phyloP scores from a whole-genome alignment of 2,888 invertebrate species.

The Eumacrocentrus americanus region DNA sequence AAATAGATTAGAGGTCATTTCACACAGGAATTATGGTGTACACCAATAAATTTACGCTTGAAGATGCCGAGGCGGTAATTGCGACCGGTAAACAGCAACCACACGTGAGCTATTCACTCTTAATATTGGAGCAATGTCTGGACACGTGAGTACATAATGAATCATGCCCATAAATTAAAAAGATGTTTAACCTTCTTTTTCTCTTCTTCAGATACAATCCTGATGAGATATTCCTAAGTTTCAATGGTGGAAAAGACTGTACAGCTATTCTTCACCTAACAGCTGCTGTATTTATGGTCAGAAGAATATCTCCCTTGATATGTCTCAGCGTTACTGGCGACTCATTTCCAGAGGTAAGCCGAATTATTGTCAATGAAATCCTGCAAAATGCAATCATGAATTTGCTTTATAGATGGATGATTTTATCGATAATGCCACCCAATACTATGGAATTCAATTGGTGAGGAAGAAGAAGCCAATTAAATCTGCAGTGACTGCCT shows the following conservation, averaged over 20 bases:
- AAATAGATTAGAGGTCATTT: too few relatives aligned
- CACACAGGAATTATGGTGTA: conserved; percentile 35
- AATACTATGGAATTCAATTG: conserved; percentile 77
- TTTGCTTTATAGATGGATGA: conserved; percentile 67
- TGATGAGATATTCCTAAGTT: conserved; percentile 84
- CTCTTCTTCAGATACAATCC: conserved; percentile 69
- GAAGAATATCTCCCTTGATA: conserved; percentile 64
- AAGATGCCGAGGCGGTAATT: conserved; percentile 44
- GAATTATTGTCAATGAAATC: conserved; percentile 45
- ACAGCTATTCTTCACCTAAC: conserved; percentile 84
- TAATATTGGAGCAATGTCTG: conserved; percentile 52
- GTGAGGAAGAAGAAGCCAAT: conserved; percentile 73
- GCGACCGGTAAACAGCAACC: conserved; percentile 36
- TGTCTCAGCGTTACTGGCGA: conserved; percentile 83
- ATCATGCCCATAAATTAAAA: neutral
- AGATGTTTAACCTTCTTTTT: neutral
- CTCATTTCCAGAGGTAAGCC: conserved; percentile 76
- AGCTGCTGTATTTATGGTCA: conserved; percentile 62
- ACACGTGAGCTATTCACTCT: conserved; percentile 46
- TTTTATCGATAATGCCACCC: conserved; percentile 76
- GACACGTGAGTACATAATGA: conserved; percentile 43
- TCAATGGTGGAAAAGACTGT: conserved; percentile 99
- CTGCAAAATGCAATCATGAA: neutral
- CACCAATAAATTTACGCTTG: conserved; percentile 39
- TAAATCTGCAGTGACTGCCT: conserved; percentile 71